phyloP scores from a whole-genome alignment of 2,888 invertebrate genomes.

The Saturnia japonica region DNA sequence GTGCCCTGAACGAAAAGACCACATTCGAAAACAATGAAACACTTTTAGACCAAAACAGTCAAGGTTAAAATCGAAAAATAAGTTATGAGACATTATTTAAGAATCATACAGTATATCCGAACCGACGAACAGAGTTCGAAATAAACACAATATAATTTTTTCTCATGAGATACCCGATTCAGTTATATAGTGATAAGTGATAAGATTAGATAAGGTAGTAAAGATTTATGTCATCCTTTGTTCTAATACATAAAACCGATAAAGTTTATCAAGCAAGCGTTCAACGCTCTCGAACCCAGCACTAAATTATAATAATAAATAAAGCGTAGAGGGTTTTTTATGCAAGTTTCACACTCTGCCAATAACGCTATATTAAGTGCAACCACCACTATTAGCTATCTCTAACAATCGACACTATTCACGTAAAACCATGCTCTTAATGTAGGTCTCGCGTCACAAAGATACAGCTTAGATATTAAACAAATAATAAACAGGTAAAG shows the following conservation, averaged over 20 bases:
- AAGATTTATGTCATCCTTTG: conserved; percentile 31
- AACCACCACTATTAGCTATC: too few relatives aligned
- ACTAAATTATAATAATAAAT: conserved; percentile 16
- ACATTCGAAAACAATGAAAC: too few relatives aligned
- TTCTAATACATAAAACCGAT: conserved; percentile 23
- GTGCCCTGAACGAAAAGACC: too few relatives aligned
- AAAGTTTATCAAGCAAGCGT: conserved; percentile 10
- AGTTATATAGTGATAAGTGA: conserved; percentile 32
- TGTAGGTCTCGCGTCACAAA: conserved; percentile 37
- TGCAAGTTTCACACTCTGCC: too few relatives aligned
- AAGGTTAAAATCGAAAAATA: not conserved
- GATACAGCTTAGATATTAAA: conserved; percentile 23
- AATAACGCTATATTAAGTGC: too few relatives aligned
- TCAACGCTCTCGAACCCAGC: conserved; percentile 5
- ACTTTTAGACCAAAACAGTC: not conserved
- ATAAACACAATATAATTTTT: not conserved
- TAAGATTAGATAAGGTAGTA: conserved; percentile 23
- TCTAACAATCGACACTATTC: not conserved
- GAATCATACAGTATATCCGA: not conserved
- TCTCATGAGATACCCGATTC: conserved; percentile 26
- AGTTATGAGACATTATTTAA: not conserved
- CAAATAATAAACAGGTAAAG: conserved; percentile 27
- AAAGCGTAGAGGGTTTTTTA: not conserved
- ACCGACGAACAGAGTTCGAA: not conserved
- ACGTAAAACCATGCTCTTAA: conserved; percentile 29